Conservation (phyloP, 2,113 vertebrate genomes). For the Ardeotis arabs region DNA sequence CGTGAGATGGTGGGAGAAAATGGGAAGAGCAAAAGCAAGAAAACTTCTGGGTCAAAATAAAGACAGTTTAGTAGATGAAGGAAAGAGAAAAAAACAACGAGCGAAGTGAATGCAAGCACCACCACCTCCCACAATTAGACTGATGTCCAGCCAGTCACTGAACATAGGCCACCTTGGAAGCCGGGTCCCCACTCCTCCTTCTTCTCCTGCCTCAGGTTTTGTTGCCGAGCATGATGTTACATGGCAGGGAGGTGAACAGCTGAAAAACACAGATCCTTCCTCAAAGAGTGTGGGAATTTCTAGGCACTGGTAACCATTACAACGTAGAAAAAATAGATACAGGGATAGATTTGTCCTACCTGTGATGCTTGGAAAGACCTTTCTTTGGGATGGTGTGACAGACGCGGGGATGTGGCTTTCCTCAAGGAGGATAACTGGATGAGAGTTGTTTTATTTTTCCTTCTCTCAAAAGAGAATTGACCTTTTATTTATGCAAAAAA, state of each 20-base stretch:
- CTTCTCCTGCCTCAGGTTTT: background rate
- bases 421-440: background rate
- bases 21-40: background rate
- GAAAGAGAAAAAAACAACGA: background rate
- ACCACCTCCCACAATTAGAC: background rate
- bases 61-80: background rate
- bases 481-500: background rate
- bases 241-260: background rate
- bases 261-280: background rate
- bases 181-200: background rate
- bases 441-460: slow-evolving; percentile 13
- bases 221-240: background rate
- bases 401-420: background rate
- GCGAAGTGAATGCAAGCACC: background rate
- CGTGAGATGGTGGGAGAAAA: background rate
- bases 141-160: background rate
- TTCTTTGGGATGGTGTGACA: background rate
- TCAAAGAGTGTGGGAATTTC: background rate
- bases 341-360: background rate
- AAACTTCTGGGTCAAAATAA: background rate
- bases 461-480: slow-evolving; percentile 28
- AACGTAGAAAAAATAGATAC: background rate
- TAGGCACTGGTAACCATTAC: background rate
- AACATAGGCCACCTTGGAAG: background rate
- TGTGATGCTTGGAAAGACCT: background rate